Conservation (phyloP, 2,888 invertebrate genomes). For the Erebia aethiops region DNA sequence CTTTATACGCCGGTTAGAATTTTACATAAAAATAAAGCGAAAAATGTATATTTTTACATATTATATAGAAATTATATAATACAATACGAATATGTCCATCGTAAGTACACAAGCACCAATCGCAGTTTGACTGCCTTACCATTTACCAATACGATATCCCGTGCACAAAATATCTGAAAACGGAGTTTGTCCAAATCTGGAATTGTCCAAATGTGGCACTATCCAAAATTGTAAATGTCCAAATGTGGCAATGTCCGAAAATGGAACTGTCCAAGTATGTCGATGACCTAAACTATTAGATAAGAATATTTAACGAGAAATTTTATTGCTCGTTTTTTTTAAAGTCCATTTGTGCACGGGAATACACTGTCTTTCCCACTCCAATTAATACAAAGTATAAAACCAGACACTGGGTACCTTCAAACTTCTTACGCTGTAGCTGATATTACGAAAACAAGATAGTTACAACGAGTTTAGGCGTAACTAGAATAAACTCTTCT, state of each 20-base stretch:
- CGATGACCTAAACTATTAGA: slow-evolving; percentile 9
- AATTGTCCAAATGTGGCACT: slow-evolving; percentile 20
- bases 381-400: slow-evolving; percentile 37
- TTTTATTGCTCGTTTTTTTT: slow-evolving; percentile 22
- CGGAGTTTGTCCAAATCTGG: background rate
- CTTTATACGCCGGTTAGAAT: slow-evolving; percentile 48
- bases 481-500: background rate
- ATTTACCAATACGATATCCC: slow-evolving; percentile 52
- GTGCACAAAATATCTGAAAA: slow-evolving; percentile 40
- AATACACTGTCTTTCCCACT: slow-evolving; percentile 31
- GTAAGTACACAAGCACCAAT: slow-evolving; percentile 81
- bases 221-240: too few relatives aligned
- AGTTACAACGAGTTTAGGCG: background rate
- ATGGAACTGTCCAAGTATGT: background rate
- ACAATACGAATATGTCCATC: slow-evolving; percentile 61
- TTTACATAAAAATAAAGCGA: slow-evolving; percentile 57
- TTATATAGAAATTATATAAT: slow-evolving; percentile 49
- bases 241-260: too few relatives aligned
- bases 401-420: slow-evolving; percentile 8
- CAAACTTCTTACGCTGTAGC: too few relatives aligned
- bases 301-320: slow-evolving; percentile 23
- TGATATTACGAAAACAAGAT: too few relatives aligned
- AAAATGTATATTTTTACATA: slow-evolving; percentile 59
- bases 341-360: slow-evolving; percentile 33
- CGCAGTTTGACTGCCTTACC: slow-evolving; percentile 71